These are phyloP conservation scores for Portunus trituberculatus DNA, from an alignment of 1,140 invertebrate species.

Conservation along the genomic window DNA sequence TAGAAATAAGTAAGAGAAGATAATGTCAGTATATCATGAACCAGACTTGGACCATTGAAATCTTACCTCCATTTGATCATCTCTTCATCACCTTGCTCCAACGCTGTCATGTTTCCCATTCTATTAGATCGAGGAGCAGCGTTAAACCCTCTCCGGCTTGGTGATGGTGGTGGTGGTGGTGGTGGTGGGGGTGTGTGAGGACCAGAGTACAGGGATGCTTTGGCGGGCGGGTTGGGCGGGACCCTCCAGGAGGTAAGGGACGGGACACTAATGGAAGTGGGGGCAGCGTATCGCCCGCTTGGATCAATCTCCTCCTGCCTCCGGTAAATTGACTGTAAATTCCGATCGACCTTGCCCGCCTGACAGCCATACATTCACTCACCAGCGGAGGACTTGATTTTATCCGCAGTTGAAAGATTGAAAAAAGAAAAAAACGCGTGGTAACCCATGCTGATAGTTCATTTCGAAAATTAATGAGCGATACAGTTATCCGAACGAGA, in stretches of 20 bases:
- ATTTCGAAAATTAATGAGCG: background rate
- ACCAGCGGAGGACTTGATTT: background rate
- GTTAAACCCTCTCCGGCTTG: background rate
- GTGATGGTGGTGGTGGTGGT: background rate
- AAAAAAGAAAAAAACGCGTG: background rate
- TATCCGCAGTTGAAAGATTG: background rate
- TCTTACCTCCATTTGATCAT: too few species aligned
- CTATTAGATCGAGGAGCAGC: too few species aligned
- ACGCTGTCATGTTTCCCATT: too few species aligned
- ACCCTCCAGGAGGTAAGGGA: background rate
- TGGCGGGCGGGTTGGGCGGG: background rate
- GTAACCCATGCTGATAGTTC: background rate
- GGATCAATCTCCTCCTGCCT: background rate
- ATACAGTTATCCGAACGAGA: background rate
- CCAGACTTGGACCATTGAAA: too few species aligned
- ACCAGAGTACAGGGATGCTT: background rate
- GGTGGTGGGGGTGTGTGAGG: background rate
- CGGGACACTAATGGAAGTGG: background rate
- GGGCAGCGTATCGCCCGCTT: background rate
- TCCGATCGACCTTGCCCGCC: background rate
- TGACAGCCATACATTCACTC: background rate
- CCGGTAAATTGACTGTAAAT: slow-evolving; percentile 15
- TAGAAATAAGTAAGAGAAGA: too few species aligned
- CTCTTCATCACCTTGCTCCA: too few species aligned
- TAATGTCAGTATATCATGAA: too few species aligned